Conservation (phyloP, 2,113 vertebrate species). For the Columba janthina region DNA sequence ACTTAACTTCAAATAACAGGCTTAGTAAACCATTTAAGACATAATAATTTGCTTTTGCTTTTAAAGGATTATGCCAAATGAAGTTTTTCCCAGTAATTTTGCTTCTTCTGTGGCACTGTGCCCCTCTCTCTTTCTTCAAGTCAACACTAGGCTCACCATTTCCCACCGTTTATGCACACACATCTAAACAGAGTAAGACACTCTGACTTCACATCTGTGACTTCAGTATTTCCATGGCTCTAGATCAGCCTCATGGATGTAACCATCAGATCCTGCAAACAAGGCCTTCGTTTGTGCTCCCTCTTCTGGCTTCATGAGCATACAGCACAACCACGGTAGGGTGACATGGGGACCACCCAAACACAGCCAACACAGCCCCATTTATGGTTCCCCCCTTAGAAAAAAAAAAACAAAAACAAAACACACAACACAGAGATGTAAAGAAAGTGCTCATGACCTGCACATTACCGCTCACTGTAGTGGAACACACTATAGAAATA, state of each 20-base stretch:
- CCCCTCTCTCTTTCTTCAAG: background rate
- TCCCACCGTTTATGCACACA: background rate
- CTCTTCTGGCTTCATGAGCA: background rate
- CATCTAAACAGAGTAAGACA: background rate
- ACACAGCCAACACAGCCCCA: accelerated
- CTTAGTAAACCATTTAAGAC: background rate
- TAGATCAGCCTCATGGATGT: background rate
- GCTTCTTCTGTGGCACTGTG: background rate
- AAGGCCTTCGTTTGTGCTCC: conserved; percentile 26
- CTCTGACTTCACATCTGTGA: accelerated
- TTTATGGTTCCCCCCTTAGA: accelerated
- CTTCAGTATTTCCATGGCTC: background rate
- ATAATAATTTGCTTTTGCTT: background rate
- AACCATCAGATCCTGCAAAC: background rate
- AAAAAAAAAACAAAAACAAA: too few species aligned
- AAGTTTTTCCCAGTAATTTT: background rate
- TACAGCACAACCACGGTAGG: background rate
- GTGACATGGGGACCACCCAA: accelerated
- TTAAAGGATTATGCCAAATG: background rate
- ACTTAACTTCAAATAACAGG: background rate
- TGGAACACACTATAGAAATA: background rate
- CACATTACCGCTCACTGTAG: background rate
- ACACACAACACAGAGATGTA: background rate
- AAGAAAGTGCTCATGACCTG: background rate
- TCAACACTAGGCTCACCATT: background rate